phyloP scores from a whole-genome alignment of 2,113 vertebrate species.

The Nyctibius bracteatus region DNA sequence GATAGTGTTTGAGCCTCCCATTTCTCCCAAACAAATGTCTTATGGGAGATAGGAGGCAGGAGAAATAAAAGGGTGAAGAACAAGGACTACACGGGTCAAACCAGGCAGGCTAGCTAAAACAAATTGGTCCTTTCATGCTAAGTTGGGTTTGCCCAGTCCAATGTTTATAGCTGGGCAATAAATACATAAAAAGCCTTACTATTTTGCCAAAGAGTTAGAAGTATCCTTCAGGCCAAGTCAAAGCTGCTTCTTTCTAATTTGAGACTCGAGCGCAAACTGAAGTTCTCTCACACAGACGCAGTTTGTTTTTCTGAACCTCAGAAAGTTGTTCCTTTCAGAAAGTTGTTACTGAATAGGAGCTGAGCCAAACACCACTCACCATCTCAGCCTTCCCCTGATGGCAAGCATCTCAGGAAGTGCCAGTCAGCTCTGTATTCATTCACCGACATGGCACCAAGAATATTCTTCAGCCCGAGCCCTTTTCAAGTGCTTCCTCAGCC shows the following conservation, averaged over 20 bases:
- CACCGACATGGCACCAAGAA: neutral
- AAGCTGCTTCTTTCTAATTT: neutral
- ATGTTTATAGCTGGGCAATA: slow-evolving; percentile 20
- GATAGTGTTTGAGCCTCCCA: neutral
- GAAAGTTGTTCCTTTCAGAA: neutral
- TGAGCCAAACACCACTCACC: neutral
- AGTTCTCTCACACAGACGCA: neutral
- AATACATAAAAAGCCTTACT: slow-evolving; percentile 18
- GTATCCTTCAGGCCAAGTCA: neutral
- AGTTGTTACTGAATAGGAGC: neutral
- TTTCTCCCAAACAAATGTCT: neutral
- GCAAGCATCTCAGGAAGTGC: neutral
- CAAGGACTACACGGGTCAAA: neutral
- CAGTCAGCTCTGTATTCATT: neutral
- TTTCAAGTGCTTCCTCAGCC: neutral
- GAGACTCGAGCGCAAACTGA: neutral
- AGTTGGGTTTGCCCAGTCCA: neutral
- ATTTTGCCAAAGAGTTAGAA: slow-evolving; percentile 7
- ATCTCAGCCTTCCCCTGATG: neutral
- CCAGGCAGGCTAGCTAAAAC: neutral
- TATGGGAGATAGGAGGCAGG: neutral
- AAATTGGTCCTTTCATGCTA: slow-evolving; percentile 18
- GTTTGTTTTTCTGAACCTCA: neutral
- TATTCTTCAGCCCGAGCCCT: neutral
- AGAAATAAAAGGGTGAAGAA: neutral